Base-by-base conservation (phyloP, 2,113 vertebrate genomes). In the Rissa tridactyla region DNA sequence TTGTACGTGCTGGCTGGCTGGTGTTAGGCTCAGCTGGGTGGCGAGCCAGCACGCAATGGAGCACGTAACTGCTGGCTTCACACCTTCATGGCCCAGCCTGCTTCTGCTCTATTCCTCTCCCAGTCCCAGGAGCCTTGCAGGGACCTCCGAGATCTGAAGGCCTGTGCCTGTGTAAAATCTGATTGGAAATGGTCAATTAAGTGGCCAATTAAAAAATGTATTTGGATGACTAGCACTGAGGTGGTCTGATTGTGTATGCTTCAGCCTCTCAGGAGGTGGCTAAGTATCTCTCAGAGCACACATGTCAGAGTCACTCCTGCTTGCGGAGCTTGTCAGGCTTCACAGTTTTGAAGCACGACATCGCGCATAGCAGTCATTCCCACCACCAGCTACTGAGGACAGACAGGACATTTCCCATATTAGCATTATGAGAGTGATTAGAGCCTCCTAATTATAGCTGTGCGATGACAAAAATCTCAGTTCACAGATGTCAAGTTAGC, bases 371-470 rank as follows among this genome's bases (percentile, higher is more conserved):
- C 51, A 86, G 27, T 55, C 82, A 80, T 70, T 93, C 52, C 70
- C 40, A 79, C 40, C 62, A 52, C 9, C 64, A 79, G 88, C 44
- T 90, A 80, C 88, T 27, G 47, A 91, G 87, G 76, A 80, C 64
- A 94, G 58, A 71, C 20, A 29, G 95, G 88, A 91, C 78, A 32
- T 82, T 95, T 94, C 73, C 71, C 13, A 0, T 90, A 95, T 91
- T 90, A 96, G 65, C 72, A 91, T 92, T 91, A 49, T 5, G 42
- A 62, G n/a, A 82, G 29, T 60, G 87, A 95, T 97, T 92, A 96
- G 40, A 87, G 76, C n/a, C 77, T 95, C 52, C 86, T 95, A 96
- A 95, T 95, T 96, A 93, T 71, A 97, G 80, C 82, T 90, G 60
- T 61, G 46, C 70, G 85, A n/a, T 46, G 87, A 96, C 84, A 97